phyloP scores from a whole-genome alignment of 2,888 invertebrate genomes.

The Hirtodrosophila histrioides region DNA sequence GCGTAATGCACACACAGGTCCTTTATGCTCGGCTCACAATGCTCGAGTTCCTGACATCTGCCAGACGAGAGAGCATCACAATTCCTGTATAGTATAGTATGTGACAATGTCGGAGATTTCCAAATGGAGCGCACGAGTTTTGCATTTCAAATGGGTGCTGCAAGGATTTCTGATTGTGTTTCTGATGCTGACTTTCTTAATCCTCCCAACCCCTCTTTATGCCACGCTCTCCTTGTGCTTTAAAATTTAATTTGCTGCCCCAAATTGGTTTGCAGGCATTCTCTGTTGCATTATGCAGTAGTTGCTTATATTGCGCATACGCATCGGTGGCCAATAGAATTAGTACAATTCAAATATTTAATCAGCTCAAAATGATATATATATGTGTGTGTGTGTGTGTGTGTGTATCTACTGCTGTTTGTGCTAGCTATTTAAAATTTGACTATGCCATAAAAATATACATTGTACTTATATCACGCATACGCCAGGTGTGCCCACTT shows the following conservation, averaged over 20 bases:
- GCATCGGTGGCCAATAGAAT: constrained; percentile 51
- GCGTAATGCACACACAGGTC: constrained; percentile 52
- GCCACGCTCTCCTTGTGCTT: constrained; percentile 24
- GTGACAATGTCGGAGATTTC: constrained; percentile 70
- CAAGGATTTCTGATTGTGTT: constrained; percentile 50
- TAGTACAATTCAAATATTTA: constrained; percentile 66
- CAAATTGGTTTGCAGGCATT: constrained; percentile 15
- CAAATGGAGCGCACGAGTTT: constrained; percentile 61
- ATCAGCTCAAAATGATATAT: constrained; percentile 49
- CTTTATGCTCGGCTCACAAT: constrained; percentile 25
- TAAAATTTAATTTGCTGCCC: constrained; percentile 50
- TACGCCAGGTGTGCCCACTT: constrained; percentile 62
- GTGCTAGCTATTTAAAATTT: constrained; percentile 10
- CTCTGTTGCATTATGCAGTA: constrained; percentile 30
- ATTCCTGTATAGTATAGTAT: constrained; percentile 19
- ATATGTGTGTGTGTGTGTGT: neutral
- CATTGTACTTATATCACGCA: constrained; percentile 36
- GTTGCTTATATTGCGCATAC: constrained; percentile 39
- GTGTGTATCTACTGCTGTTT: constrained; percentile 28
- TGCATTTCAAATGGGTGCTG: constrained; percentile 55
- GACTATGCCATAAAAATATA: constrained; percentile 19
- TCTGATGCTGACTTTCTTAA: constrained; percentile 21
- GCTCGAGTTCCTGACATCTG: constrained; percentile 46
- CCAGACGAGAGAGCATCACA: constrained; percentile 18
- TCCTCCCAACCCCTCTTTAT: neutral